A percentile compares a stretch with the other conserved stretches of the same genome.
Conservation (phyloP, 2,113 vertebrate genomes). For the Osmerus mordax region DNA sequence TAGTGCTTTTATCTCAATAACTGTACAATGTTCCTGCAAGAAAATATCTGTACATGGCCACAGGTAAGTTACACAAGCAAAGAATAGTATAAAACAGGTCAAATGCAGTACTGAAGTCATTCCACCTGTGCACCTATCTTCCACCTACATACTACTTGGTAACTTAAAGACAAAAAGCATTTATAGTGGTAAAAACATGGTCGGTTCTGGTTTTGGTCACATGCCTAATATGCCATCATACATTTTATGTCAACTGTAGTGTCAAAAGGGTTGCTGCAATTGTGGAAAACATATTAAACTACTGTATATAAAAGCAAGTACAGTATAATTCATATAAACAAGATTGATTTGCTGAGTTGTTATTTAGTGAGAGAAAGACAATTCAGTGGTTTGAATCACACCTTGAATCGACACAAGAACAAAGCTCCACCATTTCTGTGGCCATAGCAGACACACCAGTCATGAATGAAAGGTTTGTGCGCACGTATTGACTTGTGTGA, state of each 20-base stretch:
- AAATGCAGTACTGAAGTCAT: slow-evolving; percentile 53
- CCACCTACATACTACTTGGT: slow-evolving; percentile 43
- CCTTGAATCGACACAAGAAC: slow-evolving; percentile 16
- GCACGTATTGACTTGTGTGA: neutral
- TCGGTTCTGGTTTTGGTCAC: slow-evolving; percentile 46
- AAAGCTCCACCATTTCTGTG: slow-evolving; percentile 6
- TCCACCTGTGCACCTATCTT: slow-evolving; percentile 51
- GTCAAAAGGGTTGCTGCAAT: no score
- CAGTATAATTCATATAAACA: no score
- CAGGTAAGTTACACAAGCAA: slow-evolving; percentile 52
- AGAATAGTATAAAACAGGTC: slow-evolving; percentile 60
- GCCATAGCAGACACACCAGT: slow-evolving; percentile 1
- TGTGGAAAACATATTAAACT: no score
- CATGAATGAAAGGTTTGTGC: neutral
- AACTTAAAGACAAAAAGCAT: slow-evolving; percentile 31
- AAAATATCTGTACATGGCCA: slow-evolving; percentile 54
- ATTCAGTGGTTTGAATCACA: slow-evolving; percentile 4
- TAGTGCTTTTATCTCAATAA: slow-evolving; percentile 71
- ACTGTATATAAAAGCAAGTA: no score
- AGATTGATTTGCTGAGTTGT: no score
- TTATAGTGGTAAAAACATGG: slow-evolving; percentile 57
- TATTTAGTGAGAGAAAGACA: no score
- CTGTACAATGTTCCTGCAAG: slow-evolving; percentile 70
- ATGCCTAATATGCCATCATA: slow-evolving; percentile 5
- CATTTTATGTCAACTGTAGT: no score